A percentile compares a stretch with the other conserved stretches of the same genome.
These are phyloP conservation scores for Mastomys natalensis DNA, from an alignment of 2,113 vertebrate species.

Conservation along the genomic window DNA sequence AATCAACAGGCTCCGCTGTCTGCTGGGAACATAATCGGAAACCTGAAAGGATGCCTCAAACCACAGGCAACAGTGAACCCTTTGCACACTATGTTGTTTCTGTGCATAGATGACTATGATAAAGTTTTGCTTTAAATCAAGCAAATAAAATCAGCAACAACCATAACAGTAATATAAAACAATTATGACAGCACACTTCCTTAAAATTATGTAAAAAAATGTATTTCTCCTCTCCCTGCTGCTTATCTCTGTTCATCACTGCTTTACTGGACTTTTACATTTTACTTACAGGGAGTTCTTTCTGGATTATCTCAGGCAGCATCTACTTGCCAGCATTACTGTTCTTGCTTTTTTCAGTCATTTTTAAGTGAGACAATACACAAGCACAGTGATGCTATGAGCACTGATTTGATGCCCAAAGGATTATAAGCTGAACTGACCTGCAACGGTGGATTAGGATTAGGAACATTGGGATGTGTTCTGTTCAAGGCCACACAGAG, in stretches of 20 bases:
- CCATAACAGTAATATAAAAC: background rate
- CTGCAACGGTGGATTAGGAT: accelerated
- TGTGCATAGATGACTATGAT: background rate
- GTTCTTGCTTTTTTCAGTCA: background rate
- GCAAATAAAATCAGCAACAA: background rate
- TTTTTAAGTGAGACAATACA: background rate
- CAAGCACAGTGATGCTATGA: background rate
- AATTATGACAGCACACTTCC: background rate
- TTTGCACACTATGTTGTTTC: background rate
- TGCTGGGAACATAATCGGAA: background rate
- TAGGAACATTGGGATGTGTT: background rate
- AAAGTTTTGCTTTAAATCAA: background rate
- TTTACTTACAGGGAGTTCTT: background rate
- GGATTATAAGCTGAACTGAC: no score
- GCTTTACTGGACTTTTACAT: background rate
- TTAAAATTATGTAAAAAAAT: background rate
- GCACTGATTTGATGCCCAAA: no score
- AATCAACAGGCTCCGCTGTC: background rate
- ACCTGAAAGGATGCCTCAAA: background rate
- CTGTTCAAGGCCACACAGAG: no score
- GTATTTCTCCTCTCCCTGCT: no score
- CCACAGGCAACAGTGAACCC: background rate
- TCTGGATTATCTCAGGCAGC: background rate
- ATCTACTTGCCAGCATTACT: background rate
- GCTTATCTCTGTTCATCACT: background rate